phyloP scores from a whole-genome alignment of 2,888 invertebrate species.

The Caenorhabditis sp. region DNA sequence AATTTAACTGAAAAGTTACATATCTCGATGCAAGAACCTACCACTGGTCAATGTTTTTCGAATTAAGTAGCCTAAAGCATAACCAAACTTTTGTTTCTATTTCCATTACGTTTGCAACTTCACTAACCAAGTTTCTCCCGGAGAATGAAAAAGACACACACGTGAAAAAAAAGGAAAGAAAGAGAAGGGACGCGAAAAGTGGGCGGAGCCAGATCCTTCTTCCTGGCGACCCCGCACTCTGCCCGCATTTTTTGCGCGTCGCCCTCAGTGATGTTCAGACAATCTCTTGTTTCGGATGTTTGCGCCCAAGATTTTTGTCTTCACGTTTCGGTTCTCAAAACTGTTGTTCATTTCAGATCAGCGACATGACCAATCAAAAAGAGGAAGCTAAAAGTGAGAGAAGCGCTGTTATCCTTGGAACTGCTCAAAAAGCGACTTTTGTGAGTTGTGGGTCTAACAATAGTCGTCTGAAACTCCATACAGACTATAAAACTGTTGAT shows the following conservation, averaged over 20 bases:
- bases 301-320: too few relatives aligned
- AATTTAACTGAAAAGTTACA: too few relatives aligned
- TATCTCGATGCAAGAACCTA: too few relatives aligned
- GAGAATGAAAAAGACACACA: background rate
- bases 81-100: background rate
- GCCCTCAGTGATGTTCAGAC: slow-evolving; percentile 24
- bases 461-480: background rate
- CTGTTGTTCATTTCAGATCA: slow-evolving; percentile 11
- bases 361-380: slow-evolving; percentile 51
- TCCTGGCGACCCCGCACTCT: slow-evolving; percentile 44
- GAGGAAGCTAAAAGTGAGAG: slow-evolving; percentile 46
- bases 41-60: too few relatives aligned
- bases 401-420: slow-evolving; percentile 47
- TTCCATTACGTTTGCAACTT: too few relatives aligned
- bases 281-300: too few relatives aligned
- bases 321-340: background rate
- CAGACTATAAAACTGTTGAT: slow-evolving; percentile 37
- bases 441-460: slow-evolving; percentile 21
- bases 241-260: slow-evolving; percentile 32
- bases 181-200: slow-evolving; percentile 25
- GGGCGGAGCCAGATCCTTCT: slow-evolving; percentile 45
- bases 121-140: too few relatives aligned
- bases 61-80: too few relatives aligned
- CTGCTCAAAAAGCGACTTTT: slow-evolving; percentile 32
- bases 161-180: slow-evolving; percentile 8